These are phyloP conservation scores for Mastomys natalensis DNA, from an alignment of 2,113 vertebrate genomes.

Conservation along the genomic window DNA sequence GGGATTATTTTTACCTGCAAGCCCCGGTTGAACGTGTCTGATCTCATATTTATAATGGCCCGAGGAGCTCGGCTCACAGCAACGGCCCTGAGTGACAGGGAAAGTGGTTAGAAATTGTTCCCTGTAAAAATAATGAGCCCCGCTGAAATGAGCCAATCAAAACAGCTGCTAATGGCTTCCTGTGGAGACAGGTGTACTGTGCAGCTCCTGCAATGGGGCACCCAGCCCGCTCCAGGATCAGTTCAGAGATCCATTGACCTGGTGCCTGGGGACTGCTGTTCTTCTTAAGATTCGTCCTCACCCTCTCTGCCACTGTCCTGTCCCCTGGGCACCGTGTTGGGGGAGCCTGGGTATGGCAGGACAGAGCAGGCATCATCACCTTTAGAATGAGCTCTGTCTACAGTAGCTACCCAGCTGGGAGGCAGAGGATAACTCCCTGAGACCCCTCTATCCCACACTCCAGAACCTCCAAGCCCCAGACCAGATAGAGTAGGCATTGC, in stretches of 20 bases:
- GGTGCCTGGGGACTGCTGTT: fast-evolving
- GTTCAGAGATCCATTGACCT: neutral
- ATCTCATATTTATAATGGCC: conserved; percentile 67
- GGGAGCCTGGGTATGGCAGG: fast-evolving
- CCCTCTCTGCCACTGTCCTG: fast-evolving
- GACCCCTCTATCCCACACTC: fast-evolving
- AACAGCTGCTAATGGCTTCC: conserved; percentile 55
- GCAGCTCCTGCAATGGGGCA: fast-evolving
- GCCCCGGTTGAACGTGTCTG: conserved; percentile 4
- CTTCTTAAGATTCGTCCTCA: neutral
- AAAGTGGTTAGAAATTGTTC: conserved; percentile 77
- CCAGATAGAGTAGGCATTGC: fast-evolving
- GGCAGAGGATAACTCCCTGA: fast-evolving
- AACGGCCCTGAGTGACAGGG: conserved; percentile 70
- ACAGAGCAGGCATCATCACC: fast-evolving
- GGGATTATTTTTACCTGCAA: conserved; percentile 68
- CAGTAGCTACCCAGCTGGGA: fast-evolving
- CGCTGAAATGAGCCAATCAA: conserved; percentile 58
- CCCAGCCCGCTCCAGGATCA: neutral
- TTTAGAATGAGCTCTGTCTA: fast-evolving
- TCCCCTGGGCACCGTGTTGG: fast-evolving
- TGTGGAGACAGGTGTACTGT: conserved; percentile 48
- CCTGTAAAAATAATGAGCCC: conserved; percentile 73
- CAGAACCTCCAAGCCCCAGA: neutral
- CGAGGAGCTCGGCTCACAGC: conserved; percentile 28